Evolutionary conservation across 2,797 vertebrate species (phyloP).

Genomic region (Enteromius argenteus): DNA sequence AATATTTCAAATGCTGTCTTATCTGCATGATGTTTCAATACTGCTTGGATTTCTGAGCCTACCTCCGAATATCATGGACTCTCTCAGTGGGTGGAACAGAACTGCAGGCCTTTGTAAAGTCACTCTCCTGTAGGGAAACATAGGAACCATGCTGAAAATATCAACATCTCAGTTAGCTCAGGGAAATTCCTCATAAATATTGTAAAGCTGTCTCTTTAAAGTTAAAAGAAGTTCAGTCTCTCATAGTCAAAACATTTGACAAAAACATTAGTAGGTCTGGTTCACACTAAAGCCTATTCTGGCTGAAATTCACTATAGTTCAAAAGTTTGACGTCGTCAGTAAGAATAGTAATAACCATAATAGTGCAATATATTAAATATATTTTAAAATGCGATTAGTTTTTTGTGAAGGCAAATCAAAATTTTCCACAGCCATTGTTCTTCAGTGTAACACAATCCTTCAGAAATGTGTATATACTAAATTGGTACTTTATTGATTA

Average conservation of each 20-base stretch:
- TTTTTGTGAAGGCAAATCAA: not conserved
- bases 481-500: not conserved
- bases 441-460: not conserved
- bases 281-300: not conserved
- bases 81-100: slow-evolving; percentile 77
- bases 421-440: not conserved
- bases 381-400: not conserved
- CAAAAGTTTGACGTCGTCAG: not conserved
- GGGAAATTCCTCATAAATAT: not conserved
- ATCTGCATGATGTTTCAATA: not conserved
- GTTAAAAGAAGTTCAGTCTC: not conserved
- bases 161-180: not conserved
- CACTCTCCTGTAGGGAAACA: slow-evolving; percentile 78
- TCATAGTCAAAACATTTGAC: slow-evolving; percentile 1
- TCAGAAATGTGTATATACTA: not conserved
- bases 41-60: slow-evolving; percentile 3
- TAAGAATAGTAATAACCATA: not conserved
- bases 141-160: not conserved
- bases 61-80: slow-evolving; percentile 72
- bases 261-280: not conserved
- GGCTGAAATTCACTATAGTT: not conserved
- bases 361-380: not conserved
- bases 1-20: not conserved
- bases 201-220: slow-evolving; percentile 17
- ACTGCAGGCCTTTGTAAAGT: slow-evolving; percentile 80